Evolutionary conservation across 2,888 invertebrate species (phyloP).

Genomic region (Pandemis heparana): DNA sequence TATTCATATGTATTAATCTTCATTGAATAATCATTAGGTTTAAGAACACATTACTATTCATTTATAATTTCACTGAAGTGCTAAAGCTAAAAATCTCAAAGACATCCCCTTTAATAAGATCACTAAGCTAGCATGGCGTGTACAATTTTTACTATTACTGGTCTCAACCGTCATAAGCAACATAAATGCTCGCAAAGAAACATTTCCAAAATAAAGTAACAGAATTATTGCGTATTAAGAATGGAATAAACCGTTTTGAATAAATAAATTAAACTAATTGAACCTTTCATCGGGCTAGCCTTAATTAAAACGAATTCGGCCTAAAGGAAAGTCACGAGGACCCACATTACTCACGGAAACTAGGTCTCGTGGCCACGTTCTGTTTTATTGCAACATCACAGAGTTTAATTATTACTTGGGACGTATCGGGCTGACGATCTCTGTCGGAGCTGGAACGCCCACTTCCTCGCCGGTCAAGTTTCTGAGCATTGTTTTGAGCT

Average conservation of each 20-base stretch:
- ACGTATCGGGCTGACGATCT: constrained; percentile 59
- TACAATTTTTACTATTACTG: too few species aligned
- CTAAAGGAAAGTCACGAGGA: constrained; percentile 38
- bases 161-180: not conserved
- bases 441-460: constrained; percentile 56
- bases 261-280: constrained; percentile 39
- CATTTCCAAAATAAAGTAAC: not conserved
- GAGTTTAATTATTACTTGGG: constrained; percentile 65
- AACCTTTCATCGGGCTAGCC: constrained; percentile 31
- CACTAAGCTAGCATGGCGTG: too few species aligned
- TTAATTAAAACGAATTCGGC: constrained; percentile 41
- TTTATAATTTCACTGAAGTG: too few species aligned
- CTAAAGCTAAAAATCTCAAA: too few species aligned
- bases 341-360: constrained; percentile 44
- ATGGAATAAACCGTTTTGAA: constrained; percentile 15
- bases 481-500: constrained; percentile 50
- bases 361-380: constrained; percentile 44
- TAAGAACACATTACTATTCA: too few species aligned
- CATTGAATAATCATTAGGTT: too few species aligned
- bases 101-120: too few species aligned
- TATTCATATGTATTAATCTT: not conserved
- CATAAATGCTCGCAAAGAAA: not conserved
- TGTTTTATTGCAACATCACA: constrained; percentile 63
- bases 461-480: constrained; percentile 64
- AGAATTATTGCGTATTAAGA: not conserved